Evolutionary conservation across 2,888 invertebrate genomes (phyloP).

Genomic region (Leptinotarsa rubiginosa): DNA sequence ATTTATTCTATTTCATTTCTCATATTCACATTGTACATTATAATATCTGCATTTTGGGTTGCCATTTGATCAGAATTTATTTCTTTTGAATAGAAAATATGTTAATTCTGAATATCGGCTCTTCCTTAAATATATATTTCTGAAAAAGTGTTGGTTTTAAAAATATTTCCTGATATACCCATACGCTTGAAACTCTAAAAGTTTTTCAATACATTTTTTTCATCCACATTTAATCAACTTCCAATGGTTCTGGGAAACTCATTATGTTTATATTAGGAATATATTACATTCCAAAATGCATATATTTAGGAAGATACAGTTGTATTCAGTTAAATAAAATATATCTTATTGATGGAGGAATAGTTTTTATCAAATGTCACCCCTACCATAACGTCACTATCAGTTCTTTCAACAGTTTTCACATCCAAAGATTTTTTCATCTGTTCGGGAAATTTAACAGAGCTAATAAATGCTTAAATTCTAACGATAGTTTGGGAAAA

Average conservation of each 20-base stretch:
- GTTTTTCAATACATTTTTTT: neutral
- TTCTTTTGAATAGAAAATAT: neutral
- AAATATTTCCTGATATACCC: neutral
- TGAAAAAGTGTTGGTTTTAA: neutral
- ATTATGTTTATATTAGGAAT: conserved; percentile 8
- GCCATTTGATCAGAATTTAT: neutral
- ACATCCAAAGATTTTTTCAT: too few species aligned
- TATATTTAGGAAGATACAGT: neutral
- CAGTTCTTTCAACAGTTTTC: neutral
- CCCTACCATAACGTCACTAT: neutral
- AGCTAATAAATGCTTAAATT: neutral
- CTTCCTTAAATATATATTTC: neutral
- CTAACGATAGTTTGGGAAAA: neutral
- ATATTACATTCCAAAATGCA: neutral
- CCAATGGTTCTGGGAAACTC: neutral
- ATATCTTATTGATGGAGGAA: neutral
- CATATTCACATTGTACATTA: neutral
- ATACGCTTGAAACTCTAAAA: neutral
- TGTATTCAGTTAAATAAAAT: neutral
- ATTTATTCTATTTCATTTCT: neutral
- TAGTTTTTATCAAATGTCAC: neutral
- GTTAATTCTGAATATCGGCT: neutral
- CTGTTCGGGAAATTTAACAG: neutral
- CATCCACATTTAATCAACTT: neutral
- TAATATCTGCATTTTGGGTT: neutral